phyloP scores from a whole-genome alignment of 1,140 invertebrate genomes.

The Laupala kohalensis region DNA sequence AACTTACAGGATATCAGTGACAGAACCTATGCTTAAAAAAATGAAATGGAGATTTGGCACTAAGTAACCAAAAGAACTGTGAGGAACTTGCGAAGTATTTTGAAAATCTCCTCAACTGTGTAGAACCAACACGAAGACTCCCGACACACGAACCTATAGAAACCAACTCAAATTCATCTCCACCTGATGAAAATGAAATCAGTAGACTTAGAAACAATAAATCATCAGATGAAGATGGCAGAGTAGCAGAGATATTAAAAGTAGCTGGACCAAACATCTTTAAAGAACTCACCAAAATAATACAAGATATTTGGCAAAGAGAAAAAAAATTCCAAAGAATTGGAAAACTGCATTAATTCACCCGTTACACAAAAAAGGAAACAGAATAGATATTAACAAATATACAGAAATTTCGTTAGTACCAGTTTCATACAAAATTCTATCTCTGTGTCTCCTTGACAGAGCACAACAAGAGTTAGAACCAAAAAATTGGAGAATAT shows the following conservation, averaged over 20 bases:
- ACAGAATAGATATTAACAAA: slow-evolving; percentile 12
- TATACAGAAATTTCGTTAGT: slow-evolving; percentile 11
- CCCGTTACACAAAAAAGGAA: slow-evolving; percentile 17
- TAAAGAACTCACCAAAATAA: neutral
- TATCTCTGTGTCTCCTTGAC: slow-evolving; percentile 5
- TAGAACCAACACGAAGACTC: neutral
- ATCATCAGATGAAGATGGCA: slow-evolving; percentile 6
- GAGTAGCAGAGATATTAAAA: neutral
- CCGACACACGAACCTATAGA: neutral
- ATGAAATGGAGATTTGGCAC: neutral
- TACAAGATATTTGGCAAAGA: slow-evolving; percentile 12
- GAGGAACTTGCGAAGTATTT: slow-evolving; percentile 1
- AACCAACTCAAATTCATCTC: neutral
- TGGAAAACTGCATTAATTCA: slow-evolving; percentile 19
- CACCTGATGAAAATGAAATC: slow-evolving; percentile 4
- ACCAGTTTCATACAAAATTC: slow-evolving; percentile 15
- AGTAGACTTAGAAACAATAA: slow-evolving; percentile 2
- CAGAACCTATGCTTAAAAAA: slow-evolving; percentile 1
- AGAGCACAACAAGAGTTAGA: slow-evolving; percentile 5
- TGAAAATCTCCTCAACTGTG: neutral
- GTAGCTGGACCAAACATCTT: no score
- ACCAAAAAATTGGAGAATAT: slow-evolving; percentile 13
- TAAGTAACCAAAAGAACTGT: neutral
- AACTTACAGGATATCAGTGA: neutral
- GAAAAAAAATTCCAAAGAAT: slow-evolving; percentile 15